Evolutionary conservation across 2,888 invertebrate genomes (phyloP).

Genomic region (Thysanoteuthis rhombus): DNA sequence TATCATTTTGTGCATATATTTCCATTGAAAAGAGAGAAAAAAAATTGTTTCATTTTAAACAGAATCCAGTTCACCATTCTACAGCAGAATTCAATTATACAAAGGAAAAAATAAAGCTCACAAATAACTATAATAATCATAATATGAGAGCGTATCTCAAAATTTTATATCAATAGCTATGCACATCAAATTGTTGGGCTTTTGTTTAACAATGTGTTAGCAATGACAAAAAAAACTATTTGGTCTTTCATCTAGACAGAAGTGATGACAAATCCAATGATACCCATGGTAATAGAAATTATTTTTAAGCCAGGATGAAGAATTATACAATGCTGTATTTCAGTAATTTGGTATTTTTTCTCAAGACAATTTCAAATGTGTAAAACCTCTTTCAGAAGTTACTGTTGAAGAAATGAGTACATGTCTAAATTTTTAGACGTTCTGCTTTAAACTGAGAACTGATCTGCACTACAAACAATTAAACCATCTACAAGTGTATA

Average conservation of each 20-base stretch:
- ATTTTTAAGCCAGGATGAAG: no score
- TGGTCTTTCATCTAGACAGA: background rate
- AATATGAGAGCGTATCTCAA: background rate
- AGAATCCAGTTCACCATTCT: background rate
- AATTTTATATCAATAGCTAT: background rate
- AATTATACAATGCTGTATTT: no score
- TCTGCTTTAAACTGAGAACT: no score
- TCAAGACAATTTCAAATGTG: no score
- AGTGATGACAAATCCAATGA: background rate
- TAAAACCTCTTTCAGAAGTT: no score
- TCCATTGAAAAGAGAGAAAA: background rate
- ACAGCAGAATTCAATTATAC: background rate
- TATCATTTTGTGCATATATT: background rate
- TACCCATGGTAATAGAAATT: background rate
- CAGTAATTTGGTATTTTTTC: no score
- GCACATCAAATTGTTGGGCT: background rate
- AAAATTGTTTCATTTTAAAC: background rate
- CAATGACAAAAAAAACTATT: background rate
- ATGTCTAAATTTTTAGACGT: no score
- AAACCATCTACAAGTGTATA: no score
- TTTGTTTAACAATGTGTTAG: background rate
- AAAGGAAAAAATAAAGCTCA: background rate
- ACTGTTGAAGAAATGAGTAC: no score
- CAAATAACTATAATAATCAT: background rate
- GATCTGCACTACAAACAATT: no score